These are phyloP conservation scores for Pseudanteris insignis DNA, from an alignment of 2,888 invertebrate species.

Conservation along the genomic window DNA sequence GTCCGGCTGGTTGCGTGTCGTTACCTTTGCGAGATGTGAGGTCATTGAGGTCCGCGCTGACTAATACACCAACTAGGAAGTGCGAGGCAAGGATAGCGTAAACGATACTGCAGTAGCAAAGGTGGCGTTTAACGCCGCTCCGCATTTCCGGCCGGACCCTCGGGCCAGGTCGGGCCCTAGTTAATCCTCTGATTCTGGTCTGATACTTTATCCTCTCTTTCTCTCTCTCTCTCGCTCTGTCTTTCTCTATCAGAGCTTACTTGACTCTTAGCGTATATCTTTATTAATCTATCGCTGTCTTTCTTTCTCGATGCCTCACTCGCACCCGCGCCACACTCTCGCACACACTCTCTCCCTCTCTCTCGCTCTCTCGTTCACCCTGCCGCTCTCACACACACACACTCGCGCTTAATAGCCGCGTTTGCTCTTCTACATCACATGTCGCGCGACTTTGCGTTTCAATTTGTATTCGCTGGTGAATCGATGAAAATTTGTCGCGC, in stretches of 20 bases:
- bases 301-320: too few species aligned
- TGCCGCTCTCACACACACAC: too few species aligned
- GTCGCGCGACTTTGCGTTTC: slow-evolving; percentile 19
- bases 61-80: slow-evolving; percentile 52
- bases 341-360: slow-evolving; percentile 15
- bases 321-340: slow-evolving; percentile 21
- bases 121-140: slow-evolving; percentile 38
- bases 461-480: slow-evolving; percentile 13
- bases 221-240: too few species aligned
- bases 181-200: slow-evolving; percentile 49
- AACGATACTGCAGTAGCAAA: slow-evolving; percentile 23
- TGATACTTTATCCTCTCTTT: slow-evolving; percentile 1
- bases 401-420: slow-evolving; percentile 26
- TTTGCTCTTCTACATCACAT: slow-evolving; percentile 29
- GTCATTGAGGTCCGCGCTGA: slow-evolving; percentile 57
- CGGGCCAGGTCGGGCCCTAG: slow-evolving; percentile 24
- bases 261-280: too few species aligned
- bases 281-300: too few species aligned
- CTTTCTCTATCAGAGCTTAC: too few species aligned
- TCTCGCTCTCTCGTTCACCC: too few species aligned
- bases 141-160: slow-evolving; percentile 43
- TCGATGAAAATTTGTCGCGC: slow-evolving; percentile 33
- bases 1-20: too few species aligned
- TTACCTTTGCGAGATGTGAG: slow-evolving; percentile 56
- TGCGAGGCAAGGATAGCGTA: slow-evolving; percentile 45